A percentile compares a stretch with the other conserved stretches of the same genome.
These are phyloP conservation scores for Nylanderia fulva DNA, from an alignment of 1,140 invertebrate genomes.

Conservation along the genomic window DNA sequence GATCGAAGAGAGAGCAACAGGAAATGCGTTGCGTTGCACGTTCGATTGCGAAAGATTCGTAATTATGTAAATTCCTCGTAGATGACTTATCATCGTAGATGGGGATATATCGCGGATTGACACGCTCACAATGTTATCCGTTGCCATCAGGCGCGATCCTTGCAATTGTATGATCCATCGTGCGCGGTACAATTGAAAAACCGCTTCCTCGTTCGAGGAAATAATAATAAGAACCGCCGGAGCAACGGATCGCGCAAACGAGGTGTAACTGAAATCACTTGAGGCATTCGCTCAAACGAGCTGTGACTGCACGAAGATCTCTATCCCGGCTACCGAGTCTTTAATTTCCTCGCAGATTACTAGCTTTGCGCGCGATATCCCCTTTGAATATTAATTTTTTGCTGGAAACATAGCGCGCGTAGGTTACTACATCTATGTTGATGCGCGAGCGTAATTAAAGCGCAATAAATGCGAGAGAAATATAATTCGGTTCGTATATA, in stretches of 20 bases:
- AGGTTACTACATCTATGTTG: background rate
- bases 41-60: constrained; percentile 30
- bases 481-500: background rate
- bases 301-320: constrained; percentile 73
- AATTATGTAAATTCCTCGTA: constrained; percentile 28
- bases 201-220: constrained; percentile 81
- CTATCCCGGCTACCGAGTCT: constrained; percentile 65
- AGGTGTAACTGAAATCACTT: constrained; percentile 80
- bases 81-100: constrained; percentile 26
- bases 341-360: constrained; percentile 66
- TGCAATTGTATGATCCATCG: constrained; percentile 74
- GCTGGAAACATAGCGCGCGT: constrained; percentile 16
- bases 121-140: constrained; percentile 78
- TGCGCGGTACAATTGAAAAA: constrained; percentile 77
- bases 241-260: constrained; percentile 77
- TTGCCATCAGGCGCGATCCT: constrained; percentile 66
- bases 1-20: background rate
- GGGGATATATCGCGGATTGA: constrained; percentile 20
- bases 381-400: constrained; percentile 40
- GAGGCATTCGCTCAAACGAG: constrained; percentile 77
- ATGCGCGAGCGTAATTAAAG: constrained; percentile 49
- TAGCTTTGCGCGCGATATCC: constrained; percentile 52
- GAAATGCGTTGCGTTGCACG: constrained; percentile 1
- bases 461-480: constrained; percentile 27
- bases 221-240: constrained; percentile 72